Conservation (phyloP, 2,888 invertebrate species). For the Plagodis pulveraria region DNA sequence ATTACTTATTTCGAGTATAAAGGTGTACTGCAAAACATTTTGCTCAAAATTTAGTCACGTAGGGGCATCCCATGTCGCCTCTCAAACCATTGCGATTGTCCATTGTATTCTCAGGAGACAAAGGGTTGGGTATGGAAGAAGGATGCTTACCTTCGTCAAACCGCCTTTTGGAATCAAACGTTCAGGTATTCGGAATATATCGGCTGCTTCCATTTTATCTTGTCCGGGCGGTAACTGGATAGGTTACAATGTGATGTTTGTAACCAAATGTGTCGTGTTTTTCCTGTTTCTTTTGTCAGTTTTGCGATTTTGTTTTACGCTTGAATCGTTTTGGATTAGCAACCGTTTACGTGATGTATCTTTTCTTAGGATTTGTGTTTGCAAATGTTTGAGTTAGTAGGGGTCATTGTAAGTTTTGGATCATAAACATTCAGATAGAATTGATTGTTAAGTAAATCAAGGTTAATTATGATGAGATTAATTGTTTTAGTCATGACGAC, state of each 20-base stretch:
- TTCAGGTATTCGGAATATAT: constrained; percentile 73
- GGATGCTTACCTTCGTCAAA: constrained; percentile 79
- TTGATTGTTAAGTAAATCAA: no score
- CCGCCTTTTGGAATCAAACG: constrained; percentile 72
- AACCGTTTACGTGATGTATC: constrained; percentile 2
- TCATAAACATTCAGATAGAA: no score
- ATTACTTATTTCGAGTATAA: constrained; percentile 72
- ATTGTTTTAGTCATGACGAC: no score
- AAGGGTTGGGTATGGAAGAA: constrained; percentile 76
- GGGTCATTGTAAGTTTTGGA: no score
- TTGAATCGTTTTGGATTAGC: constrained; percentile 21
- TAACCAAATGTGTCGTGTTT: constrained; percentile 28
- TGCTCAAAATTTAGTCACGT: constrained; percentile 82
- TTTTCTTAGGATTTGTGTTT: no score
- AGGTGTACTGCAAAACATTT: constrained; percentile 74
- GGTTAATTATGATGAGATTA: no score
- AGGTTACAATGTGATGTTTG: constrained; percentile 40
- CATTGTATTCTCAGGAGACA: constrained; percentile 82
- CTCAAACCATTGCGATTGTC: constrained; percentile 78
- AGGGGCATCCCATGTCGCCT: constrained; percentile 79
- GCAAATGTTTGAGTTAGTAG: no score
- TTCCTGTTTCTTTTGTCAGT: constrained; percentile 20
- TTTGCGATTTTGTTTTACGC: constrained; percentile 20
- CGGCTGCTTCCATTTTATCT: constrained; percentile 44
- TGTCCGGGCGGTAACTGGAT: constrained; percentile 30